Conservation (phyloP, 2,797 vertebrate genomes). For the Moxostoma hubbsi region DNA sequence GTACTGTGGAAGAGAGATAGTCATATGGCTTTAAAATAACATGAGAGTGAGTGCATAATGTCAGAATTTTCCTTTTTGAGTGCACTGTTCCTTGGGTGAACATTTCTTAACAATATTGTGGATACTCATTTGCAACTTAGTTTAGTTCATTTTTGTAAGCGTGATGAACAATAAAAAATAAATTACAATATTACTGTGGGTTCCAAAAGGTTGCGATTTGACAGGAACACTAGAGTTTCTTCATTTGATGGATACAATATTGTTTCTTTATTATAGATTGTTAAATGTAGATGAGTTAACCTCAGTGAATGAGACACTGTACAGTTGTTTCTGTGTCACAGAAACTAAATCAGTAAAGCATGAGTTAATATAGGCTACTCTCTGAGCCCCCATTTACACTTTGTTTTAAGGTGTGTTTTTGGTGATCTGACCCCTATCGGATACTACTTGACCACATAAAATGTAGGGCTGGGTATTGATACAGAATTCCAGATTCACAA, state of each 20-base stretch:
- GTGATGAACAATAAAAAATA: background rate
- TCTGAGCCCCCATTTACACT: background rate
- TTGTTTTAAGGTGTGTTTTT: no score
- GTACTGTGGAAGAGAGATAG: no score
- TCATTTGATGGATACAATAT: background rate
- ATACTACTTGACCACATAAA: no score
- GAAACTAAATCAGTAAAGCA: background rate
- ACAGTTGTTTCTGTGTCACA: background rate
- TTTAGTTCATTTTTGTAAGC: background rate
- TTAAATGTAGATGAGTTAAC: background rate
- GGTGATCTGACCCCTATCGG: no score
- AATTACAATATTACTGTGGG: background rate
- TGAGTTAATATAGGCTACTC: background rate
- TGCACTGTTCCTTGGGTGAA: no score
- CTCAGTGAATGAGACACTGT: background rate
- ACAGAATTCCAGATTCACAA: no score
- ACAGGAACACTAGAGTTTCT: background rate
- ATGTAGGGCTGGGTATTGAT: no score
- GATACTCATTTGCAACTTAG: constrained; percentile 5
- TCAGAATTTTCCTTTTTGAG: no score
- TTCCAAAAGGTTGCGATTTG: no score
- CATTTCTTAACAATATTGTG: background rate
- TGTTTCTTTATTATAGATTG: background rate
- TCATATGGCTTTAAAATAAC: no score
- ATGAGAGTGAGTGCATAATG: no score